A percentile compares a stretch with the other conserved stretches of the same genome.
These are phyloP conservation scores for Xestia sexstrigata DNA, from an alignment of 2,888 invertebrate species.

Conservation along the genomic window DNA sequence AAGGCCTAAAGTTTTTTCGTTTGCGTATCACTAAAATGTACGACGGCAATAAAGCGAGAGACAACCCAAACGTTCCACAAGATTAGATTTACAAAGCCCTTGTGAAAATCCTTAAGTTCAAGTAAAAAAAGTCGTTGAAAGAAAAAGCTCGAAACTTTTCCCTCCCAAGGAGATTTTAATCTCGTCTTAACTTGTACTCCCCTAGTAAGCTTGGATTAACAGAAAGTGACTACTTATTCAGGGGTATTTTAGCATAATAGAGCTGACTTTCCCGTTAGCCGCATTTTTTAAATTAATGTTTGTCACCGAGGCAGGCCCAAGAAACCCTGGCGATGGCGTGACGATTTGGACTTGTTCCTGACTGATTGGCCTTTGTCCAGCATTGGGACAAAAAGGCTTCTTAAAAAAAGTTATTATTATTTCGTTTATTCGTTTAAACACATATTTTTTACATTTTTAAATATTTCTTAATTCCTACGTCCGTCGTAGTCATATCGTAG, in stretches of 20 bases:
- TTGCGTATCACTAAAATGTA: conserved; percentile 12
- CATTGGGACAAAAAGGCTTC: too few relatives aligned
- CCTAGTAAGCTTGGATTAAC: background rate
- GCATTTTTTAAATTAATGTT: background rate
- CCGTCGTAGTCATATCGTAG: too few relatives aligned
- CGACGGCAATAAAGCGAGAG: background rate
- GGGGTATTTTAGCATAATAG: background rate
- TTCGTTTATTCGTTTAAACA: too few relatives aligned
- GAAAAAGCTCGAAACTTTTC: background rate
- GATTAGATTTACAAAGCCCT: conserved; percentile 35
- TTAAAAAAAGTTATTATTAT: too few relatives aligned
- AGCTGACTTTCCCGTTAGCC: too few relatives aligned
- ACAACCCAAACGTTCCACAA: conserved; percentile 14
- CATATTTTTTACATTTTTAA: too few relatives aligned
- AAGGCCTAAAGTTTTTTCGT: conserved; percentile 6
- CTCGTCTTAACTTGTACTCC: conserved; percentile 4
- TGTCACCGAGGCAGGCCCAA: too few relatives aligned
- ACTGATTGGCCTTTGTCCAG: too few relatives aligned
- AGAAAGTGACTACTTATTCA: background rate
- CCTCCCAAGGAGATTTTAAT: background rate
- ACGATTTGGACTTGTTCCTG: too few relatives aligned
- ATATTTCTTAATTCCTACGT: too few relatives aligned
- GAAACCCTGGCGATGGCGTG: too few relatives aligned
- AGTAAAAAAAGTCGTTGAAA: background rate
- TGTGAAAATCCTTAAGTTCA: background rate